phyloP scores from a whole-genome alignment of 2,113 vertebrate species.

The Conger conger region DNA sequence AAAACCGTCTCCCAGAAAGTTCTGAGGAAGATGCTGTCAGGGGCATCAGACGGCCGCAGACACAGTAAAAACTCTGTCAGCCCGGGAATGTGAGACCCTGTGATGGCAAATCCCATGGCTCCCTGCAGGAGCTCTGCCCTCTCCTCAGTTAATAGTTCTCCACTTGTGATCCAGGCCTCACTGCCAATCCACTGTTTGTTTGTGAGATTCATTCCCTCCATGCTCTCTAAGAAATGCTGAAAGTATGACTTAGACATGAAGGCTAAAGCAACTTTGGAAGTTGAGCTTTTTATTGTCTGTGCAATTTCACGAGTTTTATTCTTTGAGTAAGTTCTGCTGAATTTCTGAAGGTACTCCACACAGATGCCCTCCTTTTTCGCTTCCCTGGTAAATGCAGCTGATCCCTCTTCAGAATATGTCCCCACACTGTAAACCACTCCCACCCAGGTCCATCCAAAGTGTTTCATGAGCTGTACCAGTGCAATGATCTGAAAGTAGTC shows the following conservation, averaged over 20 bases:
- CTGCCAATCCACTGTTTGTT: slow-evolving; percentile 59
- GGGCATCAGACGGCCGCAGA: slow-evolving; percentile 50
- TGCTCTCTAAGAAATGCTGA: slow-evolving; percentile 28
- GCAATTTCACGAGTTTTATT: not conserved
- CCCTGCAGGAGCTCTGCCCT: slow-evolving; percentile 49
- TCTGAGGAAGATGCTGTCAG: slow-evolving; percentile 44
- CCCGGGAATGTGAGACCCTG: slow-evolving; percentile 43
- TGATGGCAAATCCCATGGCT: slow-evolving; percentile 58
- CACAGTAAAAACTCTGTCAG: slow-evolving; percentile 52
- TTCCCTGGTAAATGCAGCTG: slow-evolving; percentile 40
- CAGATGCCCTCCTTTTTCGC: slow-evolving; percentile 52
- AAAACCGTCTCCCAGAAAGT: slow-evolving; percentile 52
- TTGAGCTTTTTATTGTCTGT: slow-evolving; percentile 41
- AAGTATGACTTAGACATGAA: slow-evolving; percentile 47
- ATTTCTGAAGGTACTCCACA: slow-evolving; percentile 48
- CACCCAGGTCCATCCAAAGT: slow-evolving; percentile 61
- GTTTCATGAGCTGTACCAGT: slow-evolving; percentile 55
- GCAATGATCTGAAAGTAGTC: slow-evolving; percentile 51
- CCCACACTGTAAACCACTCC: slow-evolving; percentile 41
- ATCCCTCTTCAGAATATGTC: slow-evolving; percentile 42
- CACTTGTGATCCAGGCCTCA: slow-evolving; percentile 57
- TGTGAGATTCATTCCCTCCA: slow-evolving; percentile 49
- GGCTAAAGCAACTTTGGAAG: slow-evolving; percentile 58
- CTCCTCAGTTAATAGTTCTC: slow-evolving; percentile 38
- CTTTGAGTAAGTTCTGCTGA: not conserved